Conservation (phyloP, 1,140 invertebrate genomes). For the Aradophagus sp. region DNA sequence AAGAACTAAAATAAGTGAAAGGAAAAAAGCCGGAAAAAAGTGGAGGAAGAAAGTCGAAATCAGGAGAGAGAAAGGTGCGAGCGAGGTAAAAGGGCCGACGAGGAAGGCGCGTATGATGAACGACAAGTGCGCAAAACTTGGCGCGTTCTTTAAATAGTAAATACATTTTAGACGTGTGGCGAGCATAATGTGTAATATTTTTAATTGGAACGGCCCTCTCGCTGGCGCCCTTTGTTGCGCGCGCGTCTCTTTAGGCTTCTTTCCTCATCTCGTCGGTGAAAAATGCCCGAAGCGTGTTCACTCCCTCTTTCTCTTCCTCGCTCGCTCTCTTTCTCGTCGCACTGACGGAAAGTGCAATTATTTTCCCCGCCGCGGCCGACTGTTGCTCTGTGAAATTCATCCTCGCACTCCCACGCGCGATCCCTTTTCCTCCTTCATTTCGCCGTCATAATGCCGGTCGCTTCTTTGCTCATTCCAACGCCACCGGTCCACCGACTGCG, state of each 20-base stretch:
- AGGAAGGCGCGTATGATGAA: conserved; percentile 17
- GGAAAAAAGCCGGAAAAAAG: not conserved
- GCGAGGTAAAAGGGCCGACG: conserved; percentile 28
- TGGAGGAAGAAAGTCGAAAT: not conserved
- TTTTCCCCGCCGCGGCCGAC: conserved; percentile 65
- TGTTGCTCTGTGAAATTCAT: conserved; percentile 68
- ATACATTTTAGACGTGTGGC: conserved; percentile 69
- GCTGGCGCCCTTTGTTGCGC: conserved; percentile 40
- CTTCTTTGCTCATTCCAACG: conserved; percentile 54
- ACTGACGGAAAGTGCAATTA: conserved; percentile 66
- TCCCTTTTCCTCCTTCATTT: conserved; percentile 39
- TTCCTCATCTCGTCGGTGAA: no score
- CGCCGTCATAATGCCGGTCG: conserved; percentile 40
- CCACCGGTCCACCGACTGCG: conserved; percentile 30
- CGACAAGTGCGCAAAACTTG: conserved; percentile 48
- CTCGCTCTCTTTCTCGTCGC: no score
- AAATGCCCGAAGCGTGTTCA: no score
- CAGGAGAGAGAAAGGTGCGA: conserved; percentile 21
- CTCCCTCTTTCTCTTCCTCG: no score
- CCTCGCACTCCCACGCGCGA: conserved; percentile 21
- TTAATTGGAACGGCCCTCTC: conserved; percentile 72
- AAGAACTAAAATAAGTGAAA: conserved; percentile 3
- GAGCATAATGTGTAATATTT: conserved; percentile 74
- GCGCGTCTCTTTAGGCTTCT: no score
- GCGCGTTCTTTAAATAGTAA: conserved; percentile 71